A percentile compares a stretch with the other conserved stretches of the same genome.
Conservation (phyloP, 2,888 invertebrate species). For the Temnothorax unifasciatus region DNA sequence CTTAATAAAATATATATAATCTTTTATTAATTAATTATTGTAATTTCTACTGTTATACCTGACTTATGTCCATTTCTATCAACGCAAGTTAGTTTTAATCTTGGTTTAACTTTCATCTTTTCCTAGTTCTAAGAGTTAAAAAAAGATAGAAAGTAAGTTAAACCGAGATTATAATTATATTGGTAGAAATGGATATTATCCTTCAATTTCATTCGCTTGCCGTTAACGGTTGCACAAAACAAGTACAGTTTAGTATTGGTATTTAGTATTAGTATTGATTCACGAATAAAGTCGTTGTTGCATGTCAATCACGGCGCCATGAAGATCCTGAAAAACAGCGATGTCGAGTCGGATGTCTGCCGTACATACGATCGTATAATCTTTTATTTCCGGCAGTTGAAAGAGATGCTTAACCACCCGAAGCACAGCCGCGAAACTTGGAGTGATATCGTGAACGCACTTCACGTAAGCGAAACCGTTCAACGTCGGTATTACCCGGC, state of each 20-base stretch:
- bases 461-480: slow-evolving; percentile 41
- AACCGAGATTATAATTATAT: too few relatives aligned
- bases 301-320: slow-evolving; percentile 11
- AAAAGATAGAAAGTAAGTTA: too few relatives aligned
- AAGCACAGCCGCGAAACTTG: slow-evolving; percentile 35
- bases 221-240: not conserved
- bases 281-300: slow-evolving; percentile 16
- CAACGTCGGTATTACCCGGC: not conserved
- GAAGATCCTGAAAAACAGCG: slow-evolving; percentile 5
- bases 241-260: not conserved
- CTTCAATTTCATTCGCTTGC: not conserved
- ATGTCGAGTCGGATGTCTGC: not conserved
- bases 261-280: not conserved
- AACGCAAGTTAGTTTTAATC: too few relatives aligned
- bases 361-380: not conserved
- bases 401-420: slow-evolving; percentile 46
- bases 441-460: slow-evolving; percentile 34
- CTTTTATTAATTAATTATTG: too few relatives aligned
- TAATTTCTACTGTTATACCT: too few relatives aligned
- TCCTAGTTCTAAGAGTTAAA: too few relatives aligned
- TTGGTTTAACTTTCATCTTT: too few relatives aligned
- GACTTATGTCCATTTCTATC: too few relatives aligned
- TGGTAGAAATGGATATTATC: too few relatives aligned
- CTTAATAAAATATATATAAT: too few relatives aligned
- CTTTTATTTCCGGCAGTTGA: slow-evolving; percentile 45